Conservation (phyloP, 2,888 invertebrate genomes). For the Leucophenga montana region DNA sequence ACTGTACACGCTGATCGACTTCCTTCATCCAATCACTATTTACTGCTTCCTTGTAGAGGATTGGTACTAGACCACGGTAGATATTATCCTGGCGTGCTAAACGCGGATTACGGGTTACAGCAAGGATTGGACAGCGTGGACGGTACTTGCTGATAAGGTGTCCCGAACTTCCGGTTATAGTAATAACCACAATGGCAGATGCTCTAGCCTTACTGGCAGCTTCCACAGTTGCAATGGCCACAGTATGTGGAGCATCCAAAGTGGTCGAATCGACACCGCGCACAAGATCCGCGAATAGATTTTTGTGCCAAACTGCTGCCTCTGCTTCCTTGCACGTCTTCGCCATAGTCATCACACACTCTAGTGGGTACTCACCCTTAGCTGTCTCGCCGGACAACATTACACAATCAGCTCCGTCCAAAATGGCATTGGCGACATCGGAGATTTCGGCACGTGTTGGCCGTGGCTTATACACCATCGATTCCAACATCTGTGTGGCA, state of each 20-base stretch:
- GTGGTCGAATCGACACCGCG: slow-evolving; percentile 72
- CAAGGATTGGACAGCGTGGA: slow-evolving; percentile 94
- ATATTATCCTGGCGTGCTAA: slow-evolving; percentile 94
- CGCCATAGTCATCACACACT: slow-evolving; percentile 91
- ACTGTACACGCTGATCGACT: slow-evolving; percentile 89
- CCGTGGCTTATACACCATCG: slow-evolving; percentile 98
- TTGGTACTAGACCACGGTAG: slow-evolving; percentile 91
- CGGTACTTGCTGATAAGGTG: slow-evolving; percentile 93
- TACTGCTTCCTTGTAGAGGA: slow-evolving; percentile 82
- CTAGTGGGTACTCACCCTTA: slow-evolving; percentile 95
- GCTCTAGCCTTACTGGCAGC: slow-evolving; percentile 92
- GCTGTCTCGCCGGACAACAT: slow-evolving; percentile 99
- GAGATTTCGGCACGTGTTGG: slow-evolving; percentile 97
- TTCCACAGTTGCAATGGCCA: slow-evolving; percentile 94
- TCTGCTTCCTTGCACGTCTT: slow-evolving; percentile 98
- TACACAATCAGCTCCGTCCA: slow-evolving; percentile 98
- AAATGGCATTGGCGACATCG: slow-evolving; percentile 97
- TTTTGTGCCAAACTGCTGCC: slow-evolving; percentile 94
- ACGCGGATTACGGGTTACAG: slow-evolving; percentile 88
- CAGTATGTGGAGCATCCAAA: slow-evolving; percentile 90
- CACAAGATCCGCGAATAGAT: slow-evolving; percentile 88
- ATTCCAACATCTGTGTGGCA: slow-evolving; percentile 98
- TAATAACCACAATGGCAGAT: slow-evolving; percentile 88
- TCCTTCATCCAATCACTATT: slow-evolving; percentile 91
- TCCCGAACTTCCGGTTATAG: slow-evolving; percentile 77